Evolutionary conservation across 2,888 invertebrate species (phyloP), one percentile per base, ranked within the genome.

Genomic region (Lasioglossum calceatum): DNA sequence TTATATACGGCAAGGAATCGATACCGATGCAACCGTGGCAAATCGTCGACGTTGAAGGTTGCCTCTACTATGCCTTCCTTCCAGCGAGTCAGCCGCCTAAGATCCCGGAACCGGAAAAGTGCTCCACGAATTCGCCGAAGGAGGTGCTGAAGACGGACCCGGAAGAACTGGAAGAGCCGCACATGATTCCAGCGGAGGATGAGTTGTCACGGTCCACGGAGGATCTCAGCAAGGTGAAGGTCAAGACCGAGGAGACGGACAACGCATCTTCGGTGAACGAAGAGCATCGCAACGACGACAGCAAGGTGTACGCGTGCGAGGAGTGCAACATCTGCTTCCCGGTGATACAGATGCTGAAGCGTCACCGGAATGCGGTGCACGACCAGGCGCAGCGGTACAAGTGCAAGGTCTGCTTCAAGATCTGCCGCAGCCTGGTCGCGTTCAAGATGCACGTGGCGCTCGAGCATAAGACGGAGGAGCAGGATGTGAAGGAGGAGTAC

Each of bases 1-100:
- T 93, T 84, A 83, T 92, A 61, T 93, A 92, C 79, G 92, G 92
- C 50, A 90, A 92, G 84, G 90, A 93, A 87, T 88, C 92, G 10
- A 93, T 93, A 72, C 78, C 86, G 44, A 93, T 93, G 93, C 91
- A 92, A 79, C 92, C 93, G 5, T 93, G 93, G 93, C 92, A 93
- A 79, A 83, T 94, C 32, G 93, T 94, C 77, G 93, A 94, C 79
- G 90, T 94, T 19, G 93, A 92, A 8, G 93, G 93, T 47, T 87
- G 86, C 75, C 91, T 91, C 32, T 94, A 93, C 88, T 93, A 93
- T 76, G 93, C 94, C 58, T 94, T 93, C 84, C 84, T 94, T 32
- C 93, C 93, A 61, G 76, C 86, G 67, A 88, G 85, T 74, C 88
- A 87, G 39, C 39, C 42, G 7, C 10, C 71, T n/a, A 85, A 81